Conservation (phyloP, 2,113 vertebrate genomes). For the Zosterops lateralis region DNA sequence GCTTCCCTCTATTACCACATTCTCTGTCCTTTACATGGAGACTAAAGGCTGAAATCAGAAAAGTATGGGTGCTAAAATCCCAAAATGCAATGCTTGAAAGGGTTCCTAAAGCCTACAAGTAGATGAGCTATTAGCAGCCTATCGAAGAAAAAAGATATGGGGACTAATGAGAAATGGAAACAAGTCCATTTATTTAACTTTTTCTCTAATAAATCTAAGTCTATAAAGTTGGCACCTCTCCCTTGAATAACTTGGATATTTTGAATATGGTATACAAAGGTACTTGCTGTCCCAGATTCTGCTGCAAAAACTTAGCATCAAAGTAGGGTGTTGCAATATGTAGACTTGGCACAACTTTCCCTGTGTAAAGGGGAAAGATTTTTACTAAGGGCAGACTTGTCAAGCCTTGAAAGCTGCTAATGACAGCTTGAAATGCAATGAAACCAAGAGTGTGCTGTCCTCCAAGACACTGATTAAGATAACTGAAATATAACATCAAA, state of each 20-base stretch:
- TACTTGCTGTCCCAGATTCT: neutral
- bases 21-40: neutral
- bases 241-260: neutral
- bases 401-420: neutral
- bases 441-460: neutral
- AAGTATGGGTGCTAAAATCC: neutral
- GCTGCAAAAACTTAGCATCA: neutral
- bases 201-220: neutral
- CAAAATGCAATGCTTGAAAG: neutral
- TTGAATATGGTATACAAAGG: neutral
- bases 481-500: neutral
- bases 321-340: neutral
- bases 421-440: neutral
- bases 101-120: neutral
- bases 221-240: neutral
- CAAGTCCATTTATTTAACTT: neutral
- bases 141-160: neutral
- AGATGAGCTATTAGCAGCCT: neutral
- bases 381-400: neutral
- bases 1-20: neutral
- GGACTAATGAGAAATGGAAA: neutral
- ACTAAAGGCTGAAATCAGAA: neutral
- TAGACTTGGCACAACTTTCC: neutral
- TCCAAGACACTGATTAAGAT: neutral
- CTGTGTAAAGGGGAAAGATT: neutral